Conservation (phyloP, 2,113 vertebrate genomes). For the Cichladusa arquata region DNA sequence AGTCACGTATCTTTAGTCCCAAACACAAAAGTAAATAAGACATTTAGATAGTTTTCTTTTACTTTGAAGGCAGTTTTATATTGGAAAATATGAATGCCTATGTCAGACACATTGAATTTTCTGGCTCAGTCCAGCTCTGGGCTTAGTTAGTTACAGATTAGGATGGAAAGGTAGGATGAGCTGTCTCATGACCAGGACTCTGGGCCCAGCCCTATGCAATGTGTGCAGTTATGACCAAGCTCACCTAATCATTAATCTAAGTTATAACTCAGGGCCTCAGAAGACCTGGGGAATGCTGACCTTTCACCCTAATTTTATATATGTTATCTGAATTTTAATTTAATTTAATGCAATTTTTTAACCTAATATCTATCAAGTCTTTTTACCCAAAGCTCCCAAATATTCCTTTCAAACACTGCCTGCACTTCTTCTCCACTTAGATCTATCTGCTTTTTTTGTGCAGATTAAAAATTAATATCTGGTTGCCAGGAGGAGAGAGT, state of each 20-base stretch:
- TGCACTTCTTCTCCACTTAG: neutral
- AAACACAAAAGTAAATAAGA: slow-evolving; percentile 66
- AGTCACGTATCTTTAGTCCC: slow-evolving; percentile 62
- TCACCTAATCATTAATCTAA: neutral
- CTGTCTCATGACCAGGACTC: neutral
- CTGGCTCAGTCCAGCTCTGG: neutral
- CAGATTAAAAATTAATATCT: neutral
- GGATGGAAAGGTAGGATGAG: neutral
- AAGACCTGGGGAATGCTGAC: neutral
- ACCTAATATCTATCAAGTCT: neutral
- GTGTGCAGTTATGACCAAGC: neutral
- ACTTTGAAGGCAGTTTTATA: slow-evolving; percentile 66
- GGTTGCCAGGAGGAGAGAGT: neutral
- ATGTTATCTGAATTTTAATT: neutral
- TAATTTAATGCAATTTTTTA: neutral
- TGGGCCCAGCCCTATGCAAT: neutral
- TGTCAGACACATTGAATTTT: neutral
- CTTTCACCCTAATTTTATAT: neutral
- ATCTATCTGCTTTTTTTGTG: neutral
- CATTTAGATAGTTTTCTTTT: slow-evolving; percentile 64
- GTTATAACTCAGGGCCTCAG: neutral
- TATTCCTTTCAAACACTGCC: neutral
- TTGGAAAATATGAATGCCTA: slow-evolving; percentile 3
- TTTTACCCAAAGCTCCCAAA: neutral
- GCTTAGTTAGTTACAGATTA: neutral